These are phyloP conservation scores for Belonocnema kinseyi DNA, from an alignment of 1,140 invertebrate genomes.

Conservation along the genomic window DNA sequence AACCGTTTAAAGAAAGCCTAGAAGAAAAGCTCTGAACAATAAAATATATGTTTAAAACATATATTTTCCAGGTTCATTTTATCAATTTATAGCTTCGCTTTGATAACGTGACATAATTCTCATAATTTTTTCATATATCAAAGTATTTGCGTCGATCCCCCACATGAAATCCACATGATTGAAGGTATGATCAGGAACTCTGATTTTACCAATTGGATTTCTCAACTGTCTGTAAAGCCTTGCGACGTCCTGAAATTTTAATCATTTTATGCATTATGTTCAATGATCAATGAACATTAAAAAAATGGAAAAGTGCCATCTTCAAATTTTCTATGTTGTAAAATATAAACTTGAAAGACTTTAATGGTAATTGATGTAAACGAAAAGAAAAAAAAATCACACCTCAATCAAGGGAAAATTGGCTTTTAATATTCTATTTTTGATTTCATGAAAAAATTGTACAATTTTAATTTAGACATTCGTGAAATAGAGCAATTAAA, in stretches of 20 bases:
- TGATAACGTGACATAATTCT: slow-evolving; percentile 69
- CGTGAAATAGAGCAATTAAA: too few species aligned
- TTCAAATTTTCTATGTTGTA: background rate
- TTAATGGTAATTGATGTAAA: too few species aligned
- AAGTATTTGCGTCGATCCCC: slow-evolving; percentile 77
- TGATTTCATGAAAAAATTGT: too few species aligned
- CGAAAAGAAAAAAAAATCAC: too few species aligned
- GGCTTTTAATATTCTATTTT: too few species aligned
- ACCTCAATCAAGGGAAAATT: too few species aligned
- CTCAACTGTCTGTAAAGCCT: slow-evolving; percentile 70
- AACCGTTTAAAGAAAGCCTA: too few species aligned
- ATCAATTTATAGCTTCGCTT: background rate
- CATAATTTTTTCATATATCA: slow-evolving; percentile 79
- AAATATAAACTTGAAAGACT: too few species aligned
- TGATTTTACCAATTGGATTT: slow-evolving; percentile 75
- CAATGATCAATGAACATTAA: slow-evolving; percentile 16
- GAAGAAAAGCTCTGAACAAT: too few species aligned
- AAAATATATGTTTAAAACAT: too few species aligned
- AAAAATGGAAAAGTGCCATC: background rate
- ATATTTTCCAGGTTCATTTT: too few species aligned
- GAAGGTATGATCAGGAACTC: slow-evolving; percentile 77
- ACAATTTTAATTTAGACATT: too few species aligned
- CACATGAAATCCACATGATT: slow-evolving; percentile 83
- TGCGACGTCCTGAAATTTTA: slow-evolving; percentile 62
- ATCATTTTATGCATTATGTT: slow-evolving; percentile 18